Evolutionary conservation across 2,797 vertebrate species (phyloP).

Genomic region (Cyprinella venusta): DNA sequence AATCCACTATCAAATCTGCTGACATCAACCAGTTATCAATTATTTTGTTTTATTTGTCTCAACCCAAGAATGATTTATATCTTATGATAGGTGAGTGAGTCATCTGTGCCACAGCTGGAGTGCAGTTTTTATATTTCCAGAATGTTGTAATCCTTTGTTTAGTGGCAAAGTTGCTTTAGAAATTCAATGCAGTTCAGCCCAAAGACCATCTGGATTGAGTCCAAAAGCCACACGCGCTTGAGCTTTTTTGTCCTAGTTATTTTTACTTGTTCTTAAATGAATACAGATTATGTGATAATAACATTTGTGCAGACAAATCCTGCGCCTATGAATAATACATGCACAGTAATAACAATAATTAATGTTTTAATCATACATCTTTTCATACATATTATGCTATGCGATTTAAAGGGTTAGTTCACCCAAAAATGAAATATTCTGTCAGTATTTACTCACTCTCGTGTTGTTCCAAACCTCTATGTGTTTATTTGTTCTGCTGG

Average conservation of each 20-base stretch:
- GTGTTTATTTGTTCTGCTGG: too few relatives aligned
- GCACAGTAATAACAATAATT: neutral
- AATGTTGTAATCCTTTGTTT: constrained; percentile 10
- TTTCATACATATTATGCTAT: constrained; percentile 17
- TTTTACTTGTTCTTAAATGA: constrained; percentile 35
- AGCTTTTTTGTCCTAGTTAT: constrained; percentile 39
- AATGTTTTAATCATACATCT: constrained; percentile 14
- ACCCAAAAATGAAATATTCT: too few relatives aligned
- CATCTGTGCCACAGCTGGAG: constrained; percentile 4
- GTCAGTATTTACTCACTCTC: too few relatives aligned
- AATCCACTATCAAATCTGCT: neutral
- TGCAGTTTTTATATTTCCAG: neutral
- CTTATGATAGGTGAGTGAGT: neutral
- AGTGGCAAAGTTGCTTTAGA: constrained; percentile 5
- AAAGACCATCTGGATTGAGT: constrained; percentile 16
- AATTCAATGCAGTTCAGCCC: neutral
- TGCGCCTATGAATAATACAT: constrained; percentile 18
- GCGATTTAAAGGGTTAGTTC: too few relatives aligned
- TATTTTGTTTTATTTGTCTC: neutral
- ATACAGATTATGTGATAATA: constrained; percentile 27
- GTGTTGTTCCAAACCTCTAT: too few relatives aligned
- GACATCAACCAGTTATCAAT: neutral
- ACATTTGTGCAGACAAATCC: constrained; percentile 22
- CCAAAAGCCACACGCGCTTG: constrained; percentile 26
- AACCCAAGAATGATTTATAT: neutral